Conservation (phyloP, 2,888 invertebrate genomes). For the Lutraria lutraria region DNA sequence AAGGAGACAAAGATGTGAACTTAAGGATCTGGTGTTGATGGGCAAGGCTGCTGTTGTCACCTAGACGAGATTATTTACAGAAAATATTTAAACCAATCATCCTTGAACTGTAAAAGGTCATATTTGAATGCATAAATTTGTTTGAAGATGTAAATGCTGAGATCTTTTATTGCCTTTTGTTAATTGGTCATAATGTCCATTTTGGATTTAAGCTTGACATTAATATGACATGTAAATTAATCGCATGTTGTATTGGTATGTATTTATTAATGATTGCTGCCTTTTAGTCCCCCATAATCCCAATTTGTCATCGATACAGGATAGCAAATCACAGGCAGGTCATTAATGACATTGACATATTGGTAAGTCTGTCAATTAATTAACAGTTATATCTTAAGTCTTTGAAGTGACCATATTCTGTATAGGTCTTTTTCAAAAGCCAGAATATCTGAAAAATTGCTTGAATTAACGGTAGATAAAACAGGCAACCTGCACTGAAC, state of each 20-base stretch:
- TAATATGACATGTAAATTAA: neutral
- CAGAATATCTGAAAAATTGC: too few species aligned
- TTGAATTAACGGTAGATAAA: too few species aligned
- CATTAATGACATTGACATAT: too few species aligned
- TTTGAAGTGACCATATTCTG: too few species aligned
- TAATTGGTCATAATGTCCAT: neutral
- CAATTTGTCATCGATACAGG: neutral
- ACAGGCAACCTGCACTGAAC: too few species aligned
- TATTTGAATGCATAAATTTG: neutral
- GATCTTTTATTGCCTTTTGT: slow-evolving; percentile 1
- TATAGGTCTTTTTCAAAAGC: too few species aligned
- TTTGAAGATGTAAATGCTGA: neutral
- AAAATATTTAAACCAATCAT: neutral
- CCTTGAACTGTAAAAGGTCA: neutral
- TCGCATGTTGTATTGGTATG: neutral
- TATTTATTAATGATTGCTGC: neutral
- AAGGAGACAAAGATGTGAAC: neutral
- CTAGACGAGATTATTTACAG: neutral
- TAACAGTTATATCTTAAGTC: too few species aligned
- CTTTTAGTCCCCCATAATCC: neutral
- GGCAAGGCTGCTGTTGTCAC: neutral
- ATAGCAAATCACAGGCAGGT: neutral
- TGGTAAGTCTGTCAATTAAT: too few species aligned
- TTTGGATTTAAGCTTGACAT: slow-evolving; percentile 2
- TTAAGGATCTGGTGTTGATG: neutral